phyloP scores from a whole-genome alignment of 2,888 invertebrate genomes.

The Griposia aprilina region DNA sequence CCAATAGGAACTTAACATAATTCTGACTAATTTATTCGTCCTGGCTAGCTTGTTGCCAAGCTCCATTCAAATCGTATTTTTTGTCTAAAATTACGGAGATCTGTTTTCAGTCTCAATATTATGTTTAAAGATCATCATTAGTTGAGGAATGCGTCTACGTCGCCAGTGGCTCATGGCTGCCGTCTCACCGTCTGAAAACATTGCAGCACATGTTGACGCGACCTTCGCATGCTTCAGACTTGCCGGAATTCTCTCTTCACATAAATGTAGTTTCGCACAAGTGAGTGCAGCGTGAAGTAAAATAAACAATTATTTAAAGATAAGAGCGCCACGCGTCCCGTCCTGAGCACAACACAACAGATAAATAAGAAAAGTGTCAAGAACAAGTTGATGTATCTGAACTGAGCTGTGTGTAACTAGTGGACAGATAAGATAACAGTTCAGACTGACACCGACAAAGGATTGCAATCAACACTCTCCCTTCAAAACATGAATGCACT shows the following conservation, averaged over 20 bases:
- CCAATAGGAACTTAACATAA: conserved; percentile 8
- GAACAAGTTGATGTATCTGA: conserved; percentile 34
- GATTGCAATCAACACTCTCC: conserved; percentile 1
- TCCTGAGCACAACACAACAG: conserved; percentile 8
- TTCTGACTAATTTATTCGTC: conserved; percentile 12
- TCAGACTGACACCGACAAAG: conserved; percentile 19
- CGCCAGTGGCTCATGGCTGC: conserved; percentile 27
- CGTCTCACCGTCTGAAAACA: conserved; percentile 19
- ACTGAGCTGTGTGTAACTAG: conserved; percentile 10
- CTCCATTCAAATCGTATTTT: neutral
- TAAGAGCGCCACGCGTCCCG: conserved; percentile 49
- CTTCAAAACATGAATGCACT: neutral
- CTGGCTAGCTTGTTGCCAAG: conserved; percentile 13
- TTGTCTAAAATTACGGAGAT: neutral
- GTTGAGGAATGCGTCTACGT: conserved; percentile 33
- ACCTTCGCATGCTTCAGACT: conserved; percentile 39
- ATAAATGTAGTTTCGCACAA: conserved; percentile 10
- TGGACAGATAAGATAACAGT: conserved; percentile 37
- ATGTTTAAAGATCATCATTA: conserved; percentile 24
- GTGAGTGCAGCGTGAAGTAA: conserved; percentile 3
- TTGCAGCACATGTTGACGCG: conserved; percentile 28
- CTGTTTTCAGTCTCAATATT: conserved; percentile 13
- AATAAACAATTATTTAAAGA: conserved; percentile 22
- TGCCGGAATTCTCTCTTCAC: conserved; percentile 12
- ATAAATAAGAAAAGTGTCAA: conserved; percentile 47